Conservation (phyloP, 2,888 invertebrate species). For the Nemotelus nigrinus region DNA sequence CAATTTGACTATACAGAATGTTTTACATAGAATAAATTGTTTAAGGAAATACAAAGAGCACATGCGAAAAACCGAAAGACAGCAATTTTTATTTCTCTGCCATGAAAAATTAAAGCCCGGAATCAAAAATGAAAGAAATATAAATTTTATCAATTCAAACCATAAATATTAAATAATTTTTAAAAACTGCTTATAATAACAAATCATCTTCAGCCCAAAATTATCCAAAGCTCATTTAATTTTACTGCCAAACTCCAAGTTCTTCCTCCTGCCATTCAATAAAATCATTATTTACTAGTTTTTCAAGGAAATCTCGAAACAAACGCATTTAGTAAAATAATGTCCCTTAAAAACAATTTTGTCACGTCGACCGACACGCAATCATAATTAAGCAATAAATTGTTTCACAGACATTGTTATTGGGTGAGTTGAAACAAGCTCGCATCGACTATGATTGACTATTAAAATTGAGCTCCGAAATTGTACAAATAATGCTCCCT, state of each 20-base stretch:
- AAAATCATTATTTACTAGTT: neutral
- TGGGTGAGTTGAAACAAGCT: neutral
- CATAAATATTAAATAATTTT: no score
- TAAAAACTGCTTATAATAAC: no score
- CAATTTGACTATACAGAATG: no score
- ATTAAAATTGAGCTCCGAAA: conserved; percentile 7
- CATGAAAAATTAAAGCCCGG: no score
- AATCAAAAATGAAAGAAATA: no score
- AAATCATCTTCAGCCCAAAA: neutral
- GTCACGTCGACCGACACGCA: neutral
- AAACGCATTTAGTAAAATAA: neutral
- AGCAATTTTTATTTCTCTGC: no score
- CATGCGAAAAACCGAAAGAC: no score
- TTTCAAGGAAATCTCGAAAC: neutral
- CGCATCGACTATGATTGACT: conserved; percentile 3
- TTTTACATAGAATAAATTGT: no score
- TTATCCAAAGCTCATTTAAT: neutral
- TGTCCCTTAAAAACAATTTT: conserved; percentile 9
- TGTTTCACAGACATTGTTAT: neutral
- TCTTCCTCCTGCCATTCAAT: neutral
- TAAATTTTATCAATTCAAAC: no score
- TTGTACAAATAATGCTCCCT: neutral
- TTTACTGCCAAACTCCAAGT: neutral
- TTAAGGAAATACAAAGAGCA: no score
- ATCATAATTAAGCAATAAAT: conserved; percentile 21